Base-by-base conservation (phyloP, 2,797 vertebrate genomes). In the Hirundo rustica region DNA sequence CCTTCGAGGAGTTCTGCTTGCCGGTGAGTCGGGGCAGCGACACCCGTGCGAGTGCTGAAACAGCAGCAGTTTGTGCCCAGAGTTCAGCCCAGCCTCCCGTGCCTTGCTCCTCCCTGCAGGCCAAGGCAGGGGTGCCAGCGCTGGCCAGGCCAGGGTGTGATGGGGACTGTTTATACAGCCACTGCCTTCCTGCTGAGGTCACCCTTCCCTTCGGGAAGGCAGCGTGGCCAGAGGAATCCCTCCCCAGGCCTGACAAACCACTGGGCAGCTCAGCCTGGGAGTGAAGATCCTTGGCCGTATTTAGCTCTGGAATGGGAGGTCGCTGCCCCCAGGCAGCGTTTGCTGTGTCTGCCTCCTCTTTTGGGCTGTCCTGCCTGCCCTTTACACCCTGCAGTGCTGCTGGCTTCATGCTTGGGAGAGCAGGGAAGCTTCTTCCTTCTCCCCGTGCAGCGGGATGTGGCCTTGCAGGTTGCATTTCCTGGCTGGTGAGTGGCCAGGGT, bases 1-100 rank as follows among this genome's bases (percentile, higher is more conserved):
- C 99, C 71, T 99, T 99, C 16, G 99, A 99, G 97, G 99, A 99
- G 96, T 99, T 99, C 98, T 99, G 99, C 96, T 97, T 99, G 96
- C 99, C 99, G 84, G 99, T 99, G 97, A 98, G 99, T 98, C 85
- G 44, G 50, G 54, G 48, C 34, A 62, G 27, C 5, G 61, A 38
- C 17, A 9, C 13, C 18, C 27, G 0, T 0, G 0, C 2, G n/a
- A 62, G 19, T 26, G 60, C 19, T 64, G 45, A 7, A 17, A 15
- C 32, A 27, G 57, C 54, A 67, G 75, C 29, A 3, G 30, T 34
- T 16, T 18, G 50, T 78, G 38, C 50, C 38, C 34, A 42, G 34
- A 40, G 66, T 42, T 82, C 45, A 9, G 5, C 22, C 18, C 54
- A 66, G 85, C 66, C 23, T 76, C n/a, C 32, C 25, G 47, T 2